These are phyloP conservation scores for Andrena bucephala DNA, from an alignment of 2,888 invertebrate species.

Conservation along the genomic window DNA sequence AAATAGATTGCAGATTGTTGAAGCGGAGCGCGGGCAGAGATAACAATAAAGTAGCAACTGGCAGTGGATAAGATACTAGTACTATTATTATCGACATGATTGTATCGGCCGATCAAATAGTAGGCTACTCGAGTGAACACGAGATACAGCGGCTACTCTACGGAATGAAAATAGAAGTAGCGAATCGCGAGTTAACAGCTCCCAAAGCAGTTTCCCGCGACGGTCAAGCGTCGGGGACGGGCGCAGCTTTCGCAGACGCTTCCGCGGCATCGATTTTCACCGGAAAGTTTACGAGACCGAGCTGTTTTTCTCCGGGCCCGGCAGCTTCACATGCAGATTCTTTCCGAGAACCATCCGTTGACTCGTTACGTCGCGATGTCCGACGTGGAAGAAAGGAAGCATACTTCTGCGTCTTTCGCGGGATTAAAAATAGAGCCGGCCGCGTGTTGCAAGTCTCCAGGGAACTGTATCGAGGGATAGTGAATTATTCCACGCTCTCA, in stretches of 20 bases:
- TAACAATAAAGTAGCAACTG: no score
- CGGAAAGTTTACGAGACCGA: background rate
- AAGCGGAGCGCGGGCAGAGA: no score
- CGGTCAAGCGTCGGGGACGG: background rate
- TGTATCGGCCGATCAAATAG: no score
- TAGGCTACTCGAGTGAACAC: no score
- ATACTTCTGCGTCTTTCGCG: constrained; percentile 24
- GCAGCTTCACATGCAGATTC: background rate
- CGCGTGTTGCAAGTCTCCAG: constrained; percentile 2
- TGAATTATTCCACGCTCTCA: background rate
- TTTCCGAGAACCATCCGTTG: constrained; percentile 36
- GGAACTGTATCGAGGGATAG: constrained; percentile 24
- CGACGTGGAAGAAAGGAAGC: constrained; percentile 28
- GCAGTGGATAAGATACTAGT: no score
- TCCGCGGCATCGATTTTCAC: constrained; percentile 17
- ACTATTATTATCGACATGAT: no score
- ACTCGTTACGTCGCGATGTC: constrained; percentile 16
- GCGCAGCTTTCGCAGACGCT: background rate
- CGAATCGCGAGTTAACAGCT: no score
- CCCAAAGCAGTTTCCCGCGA: background rate
- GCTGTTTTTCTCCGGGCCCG: constrained; percentile 2
- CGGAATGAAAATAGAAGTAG: no score
- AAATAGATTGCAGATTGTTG: no score
- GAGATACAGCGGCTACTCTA: no score
- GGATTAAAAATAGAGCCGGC: constrained; percentile 29